Percentiles rank a stretch among this genome's conserved stretches.
These are phyloP conservation scores for Vannuccia rotundouncinata DNA, from an alignment of 2,888 invertebrate species.

Conservation along the genomic window DNA sequence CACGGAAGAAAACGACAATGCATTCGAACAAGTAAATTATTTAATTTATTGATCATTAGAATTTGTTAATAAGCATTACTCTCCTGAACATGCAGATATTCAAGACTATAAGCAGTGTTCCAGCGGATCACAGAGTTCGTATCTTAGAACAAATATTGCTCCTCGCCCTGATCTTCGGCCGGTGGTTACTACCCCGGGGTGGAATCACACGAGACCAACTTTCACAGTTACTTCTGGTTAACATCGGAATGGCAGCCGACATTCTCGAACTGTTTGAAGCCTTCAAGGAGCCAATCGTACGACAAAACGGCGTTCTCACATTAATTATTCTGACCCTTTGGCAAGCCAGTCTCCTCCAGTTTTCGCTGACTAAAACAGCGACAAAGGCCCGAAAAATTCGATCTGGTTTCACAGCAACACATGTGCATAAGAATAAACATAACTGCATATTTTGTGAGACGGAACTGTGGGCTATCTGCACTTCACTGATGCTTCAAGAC, in stretches of 20 bases:
- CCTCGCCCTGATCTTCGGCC: slow-evolving; percentile 46
- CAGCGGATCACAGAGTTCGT: not conserved
- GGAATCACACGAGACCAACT: slow-evolving; percentile 46
- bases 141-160: slow-evolving; percentile 48
- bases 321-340: slow-evolving; percentile 60
- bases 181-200: slow-evolving; percentile 50
- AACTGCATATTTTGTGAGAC: slow-evolving; percentile 42
- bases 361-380: slow-evolving; percentile 58
- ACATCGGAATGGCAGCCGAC: slow-evolving; percentile 51
- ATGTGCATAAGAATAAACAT: slow-evolving; percentile 19
- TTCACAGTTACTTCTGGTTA: slow-evolving; percentile 48
- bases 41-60: not conserved
- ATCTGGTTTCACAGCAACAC: slow-evolving; percentile 18
- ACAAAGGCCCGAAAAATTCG: slow-evolving; percentile 40
- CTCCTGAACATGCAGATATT: not conserved
- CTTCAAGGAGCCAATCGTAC: slow-evolving; percentile 61
- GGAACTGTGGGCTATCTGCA: slow-evolving; percentile 48
- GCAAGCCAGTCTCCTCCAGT: slow-evolving; percentile 53
- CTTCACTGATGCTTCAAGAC: slow-evolving; percentile 52
- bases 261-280: slow-evolving; percentile 78
- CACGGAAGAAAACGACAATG: not conserved
- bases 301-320: slow-evolving; percentile 63
- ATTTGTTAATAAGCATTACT: too few species aligned
- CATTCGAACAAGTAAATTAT: not conserved
- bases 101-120: not conserved